Conservation (phyloP, 2,888 invertebrate genomes). For the Teleiodes luculella region DNA sequence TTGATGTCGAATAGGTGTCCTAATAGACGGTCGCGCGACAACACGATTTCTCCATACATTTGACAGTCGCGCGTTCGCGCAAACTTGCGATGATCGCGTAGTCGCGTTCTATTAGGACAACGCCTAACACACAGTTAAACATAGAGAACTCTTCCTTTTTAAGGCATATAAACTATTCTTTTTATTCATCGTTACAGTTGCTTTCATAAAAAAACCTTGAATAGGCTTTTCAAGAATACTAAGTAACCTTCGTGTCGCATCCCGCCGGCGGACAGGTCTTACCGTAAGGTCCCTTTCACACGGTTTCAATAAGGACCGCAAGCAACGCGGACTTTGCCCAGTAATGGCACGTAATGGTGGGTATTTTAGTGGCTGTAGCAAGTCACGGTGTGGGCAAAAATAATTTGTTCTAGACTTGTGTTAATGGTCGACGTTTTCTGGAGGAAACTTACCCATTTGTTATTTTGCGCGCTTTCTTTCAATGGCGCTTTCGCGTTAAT, state of each 20-base stretch:
- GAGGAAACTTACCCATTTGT: not conserved
- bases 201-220: too few relatives aligned
- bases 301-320: conserved; percentile 18
- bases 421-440: conserved; percentile 2
- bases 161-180: too few relatives aligned
- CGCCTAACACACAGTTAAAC: too few relatives aligned
- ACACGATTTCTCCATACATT: too few relatives aligned
- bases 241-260: not conserved
- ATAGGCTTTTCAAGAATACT: not conserved
- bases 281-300: conserved; percentile 19
- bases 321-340: conserved; percentile 10
- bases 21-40: too few relatives aligned
- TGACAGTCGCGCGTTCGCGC: too few relatives aligned
- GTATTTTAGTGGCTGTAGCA: conserved; percentile 15
- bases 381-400: conserved; percentile 14
- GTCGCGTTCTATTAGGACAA: too few relatives aligned
- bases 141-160: too few relatives aligned
- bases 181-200: too few relatives aligned
- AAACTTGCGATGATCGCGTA: too few relatives aligned
- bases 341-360: conserved; percentile 19
- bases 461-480: not conserved
- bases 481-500: not conserved
- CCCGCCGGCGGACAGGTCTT: conserved; percentile 2
- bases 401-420: conserved; percentile 13
- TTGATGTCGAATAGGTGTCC: too few relatives aligned